phyloP scores from a whole-genome alignment of 2,888 invertebrate genomes.

The Lymantria monacha region DNA sequence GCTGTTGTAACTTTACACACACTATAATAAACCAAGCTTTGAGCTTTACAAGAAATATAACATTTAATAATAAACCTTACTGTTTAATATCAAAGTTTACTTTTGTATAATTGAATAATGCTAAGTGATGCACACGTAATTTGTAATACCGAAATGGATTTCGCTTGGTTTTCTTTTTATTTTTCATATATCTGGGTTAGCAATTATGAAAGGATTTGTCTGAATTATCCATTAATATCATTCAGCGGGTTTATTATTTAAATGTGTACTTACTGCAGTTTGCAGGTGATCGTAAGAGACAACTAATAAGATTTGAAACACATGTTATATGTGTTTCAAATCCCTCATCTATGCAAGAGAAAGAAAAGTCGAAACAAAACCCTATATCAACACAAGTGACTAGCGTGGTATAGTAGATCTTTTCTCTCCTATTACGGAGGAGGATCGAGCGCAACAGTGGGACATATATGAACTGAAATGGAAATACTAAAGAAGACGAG shows the following conservation, averaged over 20 bases:
- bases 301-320: too few species aligned
- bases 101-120: constrained; percentile 2
- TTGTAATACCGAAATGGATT: constrained; percentile 27
- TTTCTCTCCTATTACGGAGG: too few species aligned
- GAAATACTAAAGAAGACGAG: too few species aligned
- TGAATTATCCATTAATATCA: constrained; percentile 11
- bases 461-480: too few species aligned
- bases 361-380: too few species aligned
- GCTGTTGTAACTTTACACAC: constrained; percentile 28
- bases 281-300: too few species aligned
- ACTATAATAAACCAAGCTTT: constrained; percentile 32
- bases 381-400: too few species aligned
- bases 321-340: too few species aligned
- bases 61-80: constrained; percentile 16
- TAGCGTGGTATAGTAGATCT: too few species aligned
- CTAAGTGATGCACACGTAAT: constrained; percentile 22
- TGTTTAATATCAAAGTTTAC: rapidly evolving
- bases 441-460: too few species aligned
- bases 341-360: too few species aligned
- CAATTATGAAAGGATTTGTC: constrained; percentile 33
- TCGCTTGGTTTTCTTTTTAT: constrained; percentile 27
- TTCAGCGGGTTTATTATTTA: constrained; percentile 3
- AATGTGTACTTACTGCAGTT: neutral
- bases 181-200: constrained; percentile 25
- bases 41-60: constrained; percentile 29